Percentiles rank a stretch among this genome's conserved stretches.
phyloP scores from a whole-genome alignment of 2,113 vertebrate species.

The Nothobranchius furzeri region DNA sequence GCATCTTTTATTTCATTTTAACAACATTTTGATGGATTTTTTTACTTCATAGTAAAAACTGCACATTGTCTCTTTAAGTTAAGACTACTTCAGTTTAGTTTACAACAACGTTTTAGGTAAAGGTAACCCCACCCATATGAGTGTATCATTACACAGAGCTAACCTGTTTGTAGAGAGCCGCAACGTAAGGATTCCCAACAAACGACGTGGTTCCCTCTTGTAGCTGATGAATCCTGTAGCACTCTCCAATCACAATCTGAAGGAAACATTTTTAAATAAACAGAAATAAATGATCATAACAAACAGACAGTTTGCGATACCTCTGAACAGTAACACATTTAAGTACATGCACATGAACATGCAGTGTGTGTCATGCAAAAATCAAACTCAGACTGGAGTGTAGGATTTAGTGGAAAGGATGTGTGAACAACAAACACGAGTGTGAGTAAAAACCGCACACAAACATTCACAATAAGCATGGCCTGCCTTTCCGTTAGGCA shows the following conservation, averaged over 20 bases:
- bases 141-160: constrained; percentile 43
- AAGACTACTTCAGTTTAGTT: too few relatives aligned
- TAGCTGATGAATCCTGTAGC: constrained; percentile 92
- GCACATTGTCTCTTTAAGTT: too few relatives aligned
- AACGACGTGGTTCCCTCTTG: constrained; percentile 91
- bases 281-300: background rate
- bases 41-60: too few relatives aligned
- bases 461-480: constrained; percentile 70
- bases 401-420: constrained; percentile 15
- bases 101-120: too few relatives aligned
- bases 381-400: constrained; percentile 12
- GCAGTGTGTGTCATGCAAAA: constrained; percentile 51
- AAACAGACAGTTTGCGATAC: background rate
- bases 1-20: too few relatives aligned
- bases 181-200: constrained; percentile 91
- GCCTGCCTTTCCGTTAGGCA: constrained; percentile 80
- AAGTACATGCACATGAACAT: constrained; percentile 10
- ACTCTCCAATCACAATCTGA: constrained; percentile 95
- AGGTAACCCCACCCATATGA: too few relatives aligned
- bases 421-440: constrained; percentile 31
- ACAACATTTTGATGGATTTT: too few relatives aligned
- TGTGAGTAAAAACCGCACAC: constrained; percentile 37
- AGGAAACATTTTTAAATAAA: constrained; percentile 15
- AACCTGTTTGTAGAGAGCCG: constrained; percentile 95
- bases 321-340: background rate